These are phyloP conservation scores for Diploscapter pachys DNA, from an alignment of 1,140 invertebrate species.

Conservation along the genomic window DNA sequence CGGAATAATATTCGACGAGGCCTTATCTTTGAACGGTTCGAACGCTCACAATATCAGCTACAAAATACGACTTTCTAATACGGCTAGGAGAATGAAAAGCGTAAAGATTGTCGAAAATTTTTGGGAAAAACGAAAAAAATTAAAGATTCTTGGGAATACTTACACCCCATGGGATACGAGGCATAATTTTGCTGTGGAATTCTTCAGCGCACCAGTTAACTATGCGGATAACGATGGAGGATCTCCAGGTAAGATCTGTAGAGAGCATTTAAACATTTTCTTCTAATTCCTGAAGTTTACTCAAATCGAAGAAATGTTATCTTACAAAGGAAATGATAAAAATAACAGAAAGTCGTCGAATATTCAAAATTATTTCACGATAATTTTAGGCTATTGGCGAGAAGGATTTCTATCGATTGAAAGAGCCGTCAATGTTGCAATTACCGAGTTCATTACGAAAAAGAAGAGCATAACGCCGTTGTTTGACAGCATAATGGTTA, in stretches of 20 bases:
- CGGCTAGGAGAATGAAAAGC: constrained; percentile 15
- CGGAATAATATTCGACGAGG: constrained; percentile 37
- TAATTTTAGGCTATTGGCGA: constrained; percentile 41
- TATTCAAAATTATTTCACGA: too few species aligned
- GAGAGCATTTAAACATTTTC: not conserved
- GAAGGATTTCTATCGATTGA: constrained; percentile 51
- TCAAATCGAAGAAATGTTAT: too few species aligned
- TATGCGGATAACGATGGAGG: constrained; percentile 25
- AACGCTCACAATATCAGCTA: constrained; percentile 15
- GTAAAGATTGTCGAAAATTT: not conserved
- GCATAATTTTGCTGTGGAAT: constrained; percentile 22
- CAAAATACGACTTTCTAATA: constrained; percentile 36
- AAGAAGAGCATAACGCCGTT: too few species aligned
- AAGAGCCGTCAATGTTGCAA: constrained; percentile 39
- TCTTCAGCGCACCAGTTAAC: constrained; percentile 51
- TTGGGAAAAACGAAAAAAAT: not conserved
- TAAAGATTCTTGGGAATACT: constrained; percentile 4
- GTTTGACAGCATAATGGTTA: too few species aligned
- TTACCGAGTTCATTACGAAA: constrained; percentile 11
- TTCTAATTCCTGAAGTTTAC: not conserved
- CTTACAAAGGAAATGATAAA: too few species aligned
- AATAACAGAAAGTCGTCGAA: too few species aligned
- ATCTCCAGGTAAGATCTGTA: constrained; percentile 27
- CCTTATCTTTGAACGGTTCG: constrained; percentile 1
- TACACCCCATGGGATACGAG: constrained; percentile 17